Evolutionary conservation across 1,140 invertebrate genomes (phyloP), one percentile per base, ranked within the genome.

Genomic region (Neodiprion fabricii): DNA sequence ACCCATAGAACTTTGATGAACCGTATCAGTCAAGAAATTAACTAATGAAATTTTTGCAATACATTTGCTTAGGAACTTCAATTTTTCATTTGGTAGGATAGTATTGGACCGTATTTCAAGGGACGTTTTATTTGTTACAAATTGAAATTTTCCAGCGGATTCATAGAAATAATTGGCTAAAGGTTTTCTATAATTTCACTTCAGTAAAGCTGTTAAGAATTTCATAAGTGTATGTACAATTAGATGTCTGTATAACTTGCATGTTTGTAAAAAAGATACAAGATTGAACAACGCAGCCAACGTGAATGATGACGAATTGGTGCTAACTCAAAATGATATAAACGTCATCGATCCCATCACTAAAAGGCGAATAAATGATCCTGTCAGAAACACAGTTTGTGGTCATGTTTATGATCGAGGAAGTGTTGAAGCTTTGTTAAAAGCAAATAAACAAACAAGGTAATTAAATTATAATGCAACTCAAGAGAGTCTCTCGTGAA

Each of bases 311-410:
- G 79, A 72, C 14, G 87, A 88, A 65, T 17, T 88, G 10, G 73
- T 76, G 69, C 21, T 86, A 17, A 81, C 76, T 23, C 66, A 80
- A 61, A 75, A 76, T 9, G 72, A 78, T 1, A 71, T 87, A 21
- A 87, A 83, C 73, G 72, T 84, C 1, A 87, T 91, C 70, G 91
- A 91, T 83, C 90, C 91, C 40, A 89, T 92, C 70, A 89, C 90
- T 7, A 91, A 91, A 76, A 87, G 77, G 50, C 81, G 84, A 47
- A 90, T 91, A 70, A 77, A 77, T 3, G 82, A 90, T 75, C 91
- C 91, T 65, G 87, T 92, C 11, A 89, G 85, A 80, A 92, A 91
- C 79, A 84, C 73, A 61, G 75, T 83, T 2, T 92, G 91, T 80
- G 88, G 89, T 5, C 91, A 92, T 71, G 80, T 91, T 4, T 91